Evolutionary conservation across 2,113 vertebrate genomes (phyloP).

Genomic region (Nothoprocta pentlandii): DNA sequence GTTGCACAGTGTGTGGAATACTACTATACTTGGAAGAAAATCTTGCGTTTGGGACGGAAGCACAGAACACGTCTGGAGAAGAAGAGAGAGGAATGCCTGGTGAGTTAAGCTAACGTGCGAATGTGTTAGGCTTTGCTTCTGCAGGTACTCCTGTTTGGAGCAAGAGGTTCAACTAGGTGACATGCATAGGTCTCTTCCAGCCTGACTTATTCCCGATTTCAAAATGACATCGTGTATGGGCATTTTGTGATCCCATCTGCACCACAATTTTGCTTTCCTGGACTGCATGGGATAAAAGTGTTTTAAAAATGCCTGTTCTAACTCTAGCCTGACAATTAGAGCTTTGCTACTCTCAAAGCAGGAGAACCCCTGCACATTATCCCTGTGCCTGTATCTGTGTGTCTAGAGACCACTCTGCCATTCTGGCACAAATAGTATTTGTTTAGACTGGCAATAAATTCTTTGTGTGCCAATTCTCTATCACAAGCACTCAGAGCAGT

Average conservation of each 20-base stretch:
- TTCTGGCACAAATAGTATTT: background rate
- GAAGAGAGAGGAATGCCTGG: slow-evolving; percentile 78
- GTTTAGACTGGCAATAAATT: background rate
- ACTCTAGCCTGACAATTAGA: background rate
- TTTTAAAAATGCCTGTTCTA: background rate
- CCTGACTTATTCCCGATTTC: fast-evolving
- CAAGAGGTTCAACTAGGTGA: background rate
- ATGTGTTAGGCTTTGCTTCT: background rate
- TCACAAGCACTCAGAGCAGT: background rate
- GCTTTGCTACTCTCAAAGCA: background rate
- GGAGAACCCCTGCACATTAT: background rate
- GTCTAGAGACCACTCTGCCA: background rate
- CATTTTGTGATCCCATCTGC: background rate
- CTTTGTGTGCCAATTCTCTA: background rate
- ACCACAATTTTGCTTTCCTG: background rate
- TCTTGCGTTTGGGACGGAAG: slow-evolving; percentile 81
- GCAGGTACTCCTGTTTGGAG: background rate
- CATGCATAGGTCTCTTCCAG: background rate
- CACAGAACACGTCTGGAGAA: slow-evolving; percentile 80
- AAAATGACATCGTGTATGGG: background rate
- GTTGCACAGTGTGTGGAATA: slow-evolving; percentile 93
- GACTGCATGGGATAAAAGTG: background rate
- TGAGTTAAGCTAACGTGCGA: slow-evolving; percentile 55
- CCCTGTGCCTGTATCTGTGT: background rate
- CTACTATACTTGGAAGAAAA: slow-evolving; percentile 95